Evolutionary conservation across 1,140 invertebrate genomes (phyloP), one percentile per base, ranked within the genome.

Genomic region (Notospermus geniculatus): DNA sequence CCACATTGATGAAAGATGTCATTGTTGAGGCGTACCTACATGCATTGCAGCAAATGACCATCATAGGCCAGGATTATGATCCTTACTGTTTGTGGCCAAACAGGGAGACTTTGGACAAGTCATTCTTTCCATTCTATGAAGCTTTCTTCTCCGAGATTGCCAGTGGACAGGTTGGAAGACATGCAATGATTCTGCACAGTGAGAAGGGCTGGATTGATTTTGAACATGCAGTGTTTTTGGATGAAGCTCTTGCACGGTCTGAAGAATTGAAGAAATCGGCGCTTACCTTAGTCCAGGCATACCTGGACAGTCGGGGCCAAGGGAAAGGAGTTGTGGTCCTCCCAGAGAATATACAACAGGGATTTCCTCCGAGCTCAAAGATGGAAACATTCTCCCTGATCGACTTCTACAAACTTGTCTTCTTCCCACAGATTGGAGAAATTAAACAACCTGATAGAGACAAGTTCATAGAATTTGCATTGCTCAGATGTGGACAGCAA

Each of bases 381-480:
- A 36, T 36, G 32, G 32, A 36, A 15, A 36, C 32, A 36, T 36
- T 36, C 32, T 7, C 32, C 5, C 32, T 36, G 32, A 4, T 36
- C 5, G 5, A 36, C 5, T 36, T 36, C 32, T 36, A 36, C 15
- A 15, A 36, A 15, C 32, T 36, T 36, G 32, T 15, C 5, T 36
- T 36, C 32, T 36, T 36, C 32, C 32, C 32, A 45, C 43, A 15
- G 53, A 19, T 11, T 55, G 41, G 28, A 15, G 32, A 41, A 45
- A 25, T 17, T 25, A 7, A 25, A 45, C 1, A 19, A 11, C 19
- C 27, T 19, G 15, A 46, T 36, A 13, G 28, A 52, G 28, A 27
- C 46, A n/a, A 55, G 19, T 13, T 54, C 62, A 64, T 25, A 63
- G 63, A 36, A 71, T 67, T 23, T 52, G 55, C 22, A 56, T 46